These are phyloP conservation scores for Caenorhabditis sp. DNA, from an alignment of 2,888 invertebrate species.

Conservation along the genomic window DNA sequence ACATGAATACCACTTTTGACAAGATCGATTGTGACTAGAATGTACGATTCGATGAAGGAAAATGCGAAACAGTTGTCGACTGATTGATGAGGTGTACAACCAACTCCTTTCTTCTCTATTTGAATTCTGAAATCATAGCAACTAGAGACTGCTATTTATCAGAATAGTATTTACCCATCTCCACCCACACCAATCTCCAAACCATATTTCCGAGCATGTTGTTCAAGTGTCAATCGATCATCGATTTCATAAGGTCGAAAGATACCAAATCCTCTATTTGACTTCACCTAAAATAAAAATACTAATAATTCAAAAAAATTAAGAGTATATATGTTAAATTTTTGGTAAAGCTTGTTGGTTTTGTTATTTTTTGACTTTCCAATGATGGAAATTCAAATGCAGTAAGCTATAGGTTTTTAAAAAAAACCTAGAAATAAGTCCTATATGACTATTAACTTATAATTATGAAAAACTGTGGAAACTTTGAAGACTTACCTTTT, in stretches of 20 bases:
- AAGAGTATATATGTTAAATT: too few relatives aligned
- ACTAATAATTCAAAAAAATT: too few relatives aligned
- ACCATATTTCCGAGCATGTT: background rate
- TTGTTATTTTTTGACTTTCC: too few relatives aligned
- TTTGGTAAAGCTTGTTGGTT: too few relatives aligned
- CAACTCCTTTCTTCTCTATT: background rate
- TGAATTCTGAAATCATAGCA: background rate
- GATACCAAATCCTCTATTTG: background rate
- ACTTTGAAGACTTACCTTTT: too few relatives aligned
- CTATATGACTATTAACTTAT: too few relatives aligned
- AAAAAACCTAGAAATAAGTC: too few relatives aligned
- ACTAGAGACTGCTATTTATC: too few relatives aligned
- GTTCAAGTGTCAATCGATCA: background rate
- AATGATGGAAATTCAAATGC: too few relatives aligned
- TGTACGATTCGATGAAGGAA: background rate
- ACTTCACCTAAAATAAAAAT: background rate
- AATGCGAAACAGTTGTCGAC: background rate
- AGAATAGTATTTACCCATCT: too few relatives aligned
- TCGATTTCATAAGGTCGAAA: background rate
- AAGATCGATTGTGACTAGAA: background rate
- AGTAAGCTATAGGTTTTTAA: too few relatives aligned
- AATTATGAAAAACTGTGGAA: too few relatives aligned
- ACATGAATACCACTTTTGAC: background rate
- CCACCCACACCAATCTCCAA: background rate
- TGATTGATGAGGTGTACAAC: background rate